These are phyloP conservation scores for Drosophila leonis DNA, from an alignment of 2,888 invertebrate species.

Conservation along the genomic window DNA sequence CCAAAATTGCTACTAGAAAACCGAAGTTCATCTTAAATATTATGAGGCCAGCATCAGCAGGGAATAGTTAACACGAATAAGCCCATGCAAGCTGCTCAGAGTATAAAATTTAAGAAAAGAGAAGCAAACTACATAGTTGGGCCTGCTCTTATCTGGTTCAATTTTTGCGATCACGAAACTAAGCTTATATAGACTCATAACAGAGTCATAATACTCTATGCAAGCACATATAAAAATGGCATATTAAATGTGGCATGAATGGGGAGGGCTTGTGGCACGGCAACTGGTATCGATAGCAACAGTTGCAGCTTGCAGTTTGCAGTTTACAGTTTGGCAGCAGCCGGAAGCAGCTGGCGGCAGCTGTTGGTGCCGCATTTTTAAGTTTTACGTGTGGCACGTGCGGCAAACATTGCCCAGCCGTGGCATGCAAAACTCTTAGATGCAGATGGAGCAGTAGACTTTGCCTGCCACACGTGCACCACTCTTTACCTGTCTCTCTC, in stretches of 20 bases:
- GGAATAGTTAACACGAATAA: constrained; percentile 4
- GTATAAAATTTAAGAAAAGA: neutral
- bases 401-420: constrained; percentile 59
- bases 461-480: constrained; percentile 56
- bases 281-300: constrained; percentile 75
- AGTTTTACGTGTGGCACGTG: constrained; percentile 82
- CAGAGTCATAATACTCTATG: constrained; percentile 51
- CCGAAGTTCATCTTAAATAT: neutral
- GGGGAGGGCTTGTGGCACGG: constrained; percentile 20
- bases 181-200: constrained; percentile 31
- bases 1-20: no score
- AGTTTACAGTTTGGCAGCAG: constrained; percentile 60
- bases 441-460: constrained; percentile 47
- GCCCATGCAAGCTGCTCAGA: neutral
- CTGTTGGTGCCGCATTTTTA: constrained; percentile 76
- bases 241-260: constrained; percentile 60
- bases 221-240: constrained; percentile 46
- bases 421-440: constrained; percentile 64
- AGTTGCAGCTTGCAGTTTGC: constrained; percentile 65
- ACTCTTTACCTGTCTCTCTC: neutral
- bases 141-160: constrained; percentile 6
- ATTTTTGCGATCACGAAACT: constrained; percentile 13
- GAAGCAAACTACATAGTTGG: neutral
- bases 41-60: neutral
- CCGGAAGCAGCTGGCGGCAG: constrained; percentile 62